A percentile compares a stretch with the other conserved stretches of the same genome.
Conservation (phyloP, 2,888 invertebrate species). For the Pristionchus fissidentatus region DNA sequence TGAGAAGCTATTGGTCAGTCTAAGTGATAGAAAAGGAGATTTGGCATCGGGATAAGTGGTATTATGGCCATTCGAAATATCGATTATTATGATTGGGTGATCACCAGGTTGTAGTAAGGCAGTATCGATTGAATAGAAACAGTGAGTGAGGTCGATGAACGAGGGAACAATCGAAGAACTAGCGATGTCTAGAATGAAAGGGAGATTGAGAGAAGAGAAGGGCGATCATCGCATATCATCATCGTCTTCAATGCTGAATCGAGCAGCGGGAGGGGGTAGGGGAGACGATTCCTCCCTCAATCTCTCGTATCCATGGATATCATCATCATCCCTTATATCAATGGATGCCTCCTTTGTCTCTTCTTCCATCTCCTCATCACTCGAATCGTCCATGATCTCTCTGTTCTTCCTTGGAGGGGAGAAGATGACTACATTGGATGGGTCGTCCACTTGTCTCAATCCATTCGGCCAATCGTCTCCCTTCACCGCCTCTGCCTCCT, state of each 20-base stretch:
- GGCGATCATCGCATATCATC: conserved; percentile 7
- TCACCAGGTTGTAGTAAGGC: conserved; percentile 14
- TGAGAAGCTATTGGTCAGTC: not conserved
- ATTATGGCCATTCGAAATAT: conserved; percentile 11
- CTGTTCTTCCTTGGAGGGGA: conserved; percentile 36
- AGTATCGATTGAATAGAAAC: conserved; percentile 15
- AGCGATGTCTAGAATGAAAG: conserved; percentile 22
- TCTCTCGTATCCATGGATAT: conserved; percentile 68
- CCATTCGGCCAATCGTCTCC: conserved; percentile 56
- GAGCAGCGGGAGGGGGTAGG: conserved; percentile 54
- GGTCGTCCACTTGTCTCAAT: not conserved
- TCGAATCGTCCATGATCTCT: conserved; percentile 22
- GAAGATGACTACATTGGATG: conserved; percentile 40
- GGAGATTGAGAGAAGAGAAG: not conserved
- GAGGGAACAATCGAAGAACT: not conserved
- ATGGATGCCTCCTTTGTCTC: conserved; percentile 56
- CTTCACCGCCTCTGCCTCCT: conserved; percentile 58
- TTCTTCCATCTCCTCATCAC: conserved; percentile 55
- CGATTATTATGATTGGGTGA: not conserved
- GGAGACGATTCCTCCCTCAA: conserved; percentile 69
- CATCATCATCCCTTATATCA: conserved; percentile 47
- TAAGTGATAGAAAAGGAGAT: not conserved
- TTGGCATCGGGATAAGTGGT: conserved; percentile 25
- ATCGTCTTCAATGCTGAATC: conserved; percentile 5
- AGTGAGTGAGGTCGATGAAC: not conserved